phyloP scores from a whole-genome alignment of 1,140 invertebrate genomes.

The Platorchestia sp. region DNA sequence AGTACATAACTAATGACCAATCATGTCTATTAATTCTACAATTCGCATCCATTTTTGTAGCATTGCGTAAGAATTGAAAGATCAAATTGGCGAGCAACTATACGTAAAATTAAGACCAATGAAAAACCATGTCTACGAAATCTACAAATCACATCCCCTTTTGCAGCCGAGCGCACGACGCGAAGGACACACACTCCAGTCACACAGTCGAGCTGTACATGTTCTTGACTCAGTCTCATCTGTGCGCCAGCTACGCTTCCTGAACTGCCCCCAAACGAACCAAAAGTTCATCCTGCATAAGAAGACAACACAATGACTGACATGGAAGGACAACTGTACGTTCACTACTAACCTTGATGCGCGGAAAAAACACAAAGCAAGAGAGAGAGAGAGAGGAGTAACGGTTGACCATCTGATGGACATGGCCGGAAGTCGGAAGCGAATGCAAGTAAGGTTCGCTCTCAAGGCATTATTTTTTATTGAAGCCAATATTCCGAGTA shows the following conservation, averaged over 20 bases:
- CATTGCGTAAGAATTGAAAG: too few relatives aligned
- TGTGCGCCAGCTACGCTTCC: background rate
- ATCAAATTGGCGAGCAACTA: background rate
- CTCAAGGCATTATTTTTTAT: background rate
- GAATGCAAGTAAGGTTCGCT: background rate
- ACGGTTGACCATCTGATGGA: background rate
- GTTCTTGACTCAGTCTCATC: too few relatives aligned
- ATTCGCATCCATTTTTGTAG: too few relatives aligned
- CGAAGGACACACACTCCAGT: too few relatives aligned
- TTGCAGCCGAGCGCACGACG: background rate
- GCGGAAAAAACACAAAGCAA: background rate
- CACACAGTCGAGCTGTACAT: too few relatives aligned
- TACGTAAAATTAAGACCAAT: background rate
- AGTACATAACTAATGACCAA: too few relatives aligned
- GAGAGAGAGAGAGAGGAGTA: background rate
- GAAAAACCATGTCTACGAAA: background rate
- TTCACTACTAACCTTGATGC: background rate
- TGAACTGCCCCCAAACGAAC: background rate
- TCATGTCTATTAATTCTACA: too few relatives aligned
- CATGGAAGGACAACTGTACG: background rate
- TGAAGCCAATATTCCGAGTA: background rate
- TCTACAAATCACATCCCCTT: background rate
- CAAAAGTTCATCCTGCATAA: background rate
- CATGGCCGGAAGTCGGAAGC: background rate
- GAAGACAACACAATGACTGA: background rate